Evolutionary conservation across 1,140 invertebrate species (phyloP), one percentile per base, ranked within the genome.

Genomic region (Magallana ariakensis): DNA sequence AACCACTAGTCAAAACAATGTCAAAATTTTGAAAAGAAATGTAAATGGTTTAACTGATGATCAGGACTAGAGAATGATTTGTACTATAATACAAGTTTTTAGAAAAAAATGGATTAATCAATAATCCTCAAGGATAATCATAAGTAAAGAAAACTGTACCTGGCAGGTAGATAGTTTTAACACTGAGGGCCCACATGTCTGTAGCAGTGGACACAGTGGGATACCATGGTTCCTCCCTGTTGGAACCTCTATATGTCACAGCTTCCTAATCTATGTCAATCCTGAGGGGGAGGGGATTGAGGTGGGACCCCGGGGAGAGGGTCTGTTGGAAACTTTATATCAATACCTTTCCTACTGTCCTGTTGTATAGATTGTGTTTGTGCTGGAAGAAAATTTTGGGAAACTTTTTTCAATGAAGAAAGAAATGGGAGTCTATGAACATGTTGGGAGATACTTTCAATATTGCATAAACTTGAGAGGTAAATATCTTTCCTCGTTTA

Each of bases 391-490:
- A 26, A 22, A 46, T 4, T 46, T 46, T 46, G 1, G 33, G 33
- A 46, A 46, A 46, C 33, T 46, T 46, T 46, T 46, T 46, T 46
- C 5, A n/a, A 46, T 46, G 33, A 46, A 46, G 33, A 46, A 46
- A 13, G 33, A 26, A 62, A 62, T 62, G 58, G 58, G 58, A n/a
- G 58, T 26, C 22, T 75, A 13, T 26, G 22, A 11, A 75, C 22
- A 75, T 75, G 22, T 26, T 19, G 11, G 15, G 19, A 75, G 19
- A 75, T 26, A 22, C 15, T 75, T 75, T 75, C 22, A 26, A 75
- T 75, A 33, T 75, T 75, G 22, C 33, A 11, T 22, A 75, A 75
- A 75, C 26, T 75, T 19, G 66, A 75, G 22, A 75, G 66, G 66
- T 75, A 75, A 10, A 13, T 33, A 8, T 26, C 33, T 26, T 8